Evolutionary conservation across 2,888 invertebrate genomes (phyloP).

Genomic region (Rhagonycha fulva): DNA sequence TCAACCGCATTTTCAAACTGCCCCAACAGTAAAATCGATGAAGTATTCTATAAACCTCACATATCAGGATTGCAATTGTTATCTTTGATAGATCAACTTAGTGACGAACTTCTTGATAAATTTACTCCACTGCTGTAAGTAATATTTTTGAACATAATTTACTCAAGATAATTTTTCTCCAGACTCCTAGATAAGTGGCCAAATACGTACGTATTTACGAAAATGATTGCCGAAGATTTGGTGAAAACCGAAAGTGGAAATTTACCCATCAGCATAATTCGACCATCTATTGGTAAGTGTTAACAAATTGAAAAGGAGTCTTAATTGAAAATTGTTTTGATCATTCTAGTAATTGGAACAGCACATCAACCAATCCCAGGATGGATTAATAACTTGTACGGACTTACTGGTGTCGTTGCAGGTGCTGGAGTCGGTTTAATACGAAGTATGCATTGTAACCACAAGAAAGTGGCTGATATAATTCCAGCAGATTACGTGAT

Average conservation of each 20-base stretch:
- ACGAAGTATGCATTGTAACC: conserved; percentile 60
- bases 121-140: conserved; percentile 35
- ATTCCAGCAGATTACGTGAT: conserved; percentile 70
- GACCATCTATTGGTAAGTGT: conserved; percentile 55
- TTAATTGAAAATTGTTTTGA: too few relatives aligned
- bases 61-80: conserved; percentile 55
- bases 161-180: conserved; percentile 46
- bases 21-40: conserved; percentile 36
- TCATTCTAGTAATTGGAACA: conserved; percentile 44
- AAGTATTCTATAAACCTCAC: conserved; percentile 57
- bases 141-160: neutral
- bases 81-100: conserved; percentile 41
- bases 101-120: conserved; percentile 49
- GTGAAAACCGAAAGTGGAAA: conserved; percentile 58
- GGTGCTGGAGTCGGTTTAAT: conserved; percentile 62
- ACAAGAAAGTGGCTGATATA: conserved; percentile 61
- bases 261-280: conserved; percentile 67
- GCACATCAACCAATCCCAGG: conserved; percentile 54
- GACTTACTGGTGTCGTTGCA: conserved; percentile 61
- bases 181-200: conserved; percentile 62
- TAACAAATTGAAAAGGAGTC: too few relatives aligned
- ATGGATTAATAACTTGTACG: conserved; percentile 73
- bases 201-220: conserved; percentile 76
- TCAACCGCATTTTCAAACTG: conserved; percentile 43
- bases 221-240: conserved; percentile 69